Evolutionary conservation across 1,140 invertebrate genomes (phyloP).

Genomic region (Plutomurus gul): DNA sequence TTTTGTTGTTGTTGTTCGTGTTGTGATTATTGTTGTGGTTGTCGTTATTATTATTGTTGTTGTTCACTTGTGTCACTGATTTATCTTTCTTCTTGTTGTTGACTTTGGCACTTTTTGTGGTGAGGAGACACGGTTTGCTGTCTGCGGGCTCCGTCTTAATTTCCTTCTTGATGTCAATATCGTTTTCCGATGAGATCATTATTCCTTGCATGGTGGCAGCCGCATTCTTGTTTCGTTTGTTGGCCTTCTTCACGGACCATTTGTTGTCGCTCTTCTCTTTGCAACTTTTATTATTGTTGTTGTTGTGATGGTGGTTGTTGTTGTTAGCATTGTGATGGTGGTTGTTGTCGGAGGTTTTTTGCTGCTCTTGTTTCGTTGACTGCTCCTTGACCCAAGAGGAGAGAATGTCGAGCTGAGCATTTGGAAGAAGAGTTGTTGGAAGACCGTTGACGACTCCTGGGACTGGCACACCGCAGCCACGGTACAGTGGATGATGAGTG

Average conservation of each 20-base stretch:
- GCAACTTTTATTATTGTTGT: not conserved
- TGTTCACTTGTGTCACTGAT: not conserved
- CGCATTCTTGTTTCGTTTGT: slow-evolving; percentile 31
- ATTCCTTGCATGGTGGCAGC: not conserved
- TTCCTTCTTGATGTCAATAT: slow-evolving; percentile 31
- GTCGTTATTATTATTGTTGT: slow-evolving; percentile 32
- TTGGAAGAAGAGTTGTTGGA: not conserved
- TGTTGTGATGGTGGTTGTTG: not conserved
- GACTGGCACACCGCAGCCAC: not conserved
- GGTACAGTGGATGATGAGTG: slow-evolving; percentile 15
- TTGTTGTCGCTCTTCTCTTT: not conserved
- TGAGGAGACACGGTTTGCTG: not conserved
- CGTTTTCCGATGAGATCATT: slow-evolving; percentile 39
- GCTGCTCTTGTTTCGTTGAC: not conserved
- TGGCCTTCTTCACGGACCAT: slow-evolving; percentile 29
- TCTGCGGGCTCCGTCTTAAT: not conserved
- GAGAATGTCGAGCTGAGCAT: slow-evolving; percentile 40
- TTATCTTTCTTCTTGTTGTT: slow-evolving; percentile 25
- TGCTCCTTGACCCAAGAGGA: slow-evolving; percentile 45
- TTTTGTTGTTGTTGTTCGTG: slow-evolving; percentile 38
- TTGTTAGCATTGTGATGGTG: not conserved
- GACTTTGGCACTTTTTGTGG: not conserved
- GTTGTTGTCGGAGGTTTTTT: not conserved
- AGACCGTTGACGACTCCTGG: not conserved
- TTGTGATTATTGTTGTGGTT: slow-evolving; percentile 33